A percentile compares a stretch with the other conserved stretches of the same genome.
Evolutionary conservation across 2,888 invertebrate genomes (phyloP).

Genomic region (Cylindroiulus punctatus): DNA sequence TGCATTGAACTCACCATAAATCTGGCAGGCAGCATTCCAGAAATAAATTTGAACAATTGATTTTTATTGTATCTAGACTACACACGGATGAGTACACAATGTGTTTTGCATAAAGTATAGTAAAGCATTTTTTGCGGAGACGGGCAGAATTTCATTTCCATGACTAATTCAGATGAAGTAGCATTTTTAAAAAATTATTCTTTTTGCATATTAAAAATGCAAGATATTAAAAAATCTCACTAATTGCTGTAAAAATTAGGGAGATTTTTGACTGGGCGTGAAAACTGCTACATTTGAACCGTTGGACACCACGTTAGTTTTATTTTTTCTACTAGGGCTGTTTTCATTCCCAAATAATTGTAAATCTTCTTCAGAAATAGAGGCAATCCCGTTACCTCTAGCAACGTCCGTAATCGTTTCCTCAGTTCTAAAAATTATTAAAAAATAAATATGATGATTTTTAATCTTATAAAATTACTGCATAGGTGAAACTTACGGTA

Average conservation of each 20-base stretch:
- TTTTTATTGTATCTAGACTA: not conserved
- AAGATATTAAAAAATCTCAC: not conserved
- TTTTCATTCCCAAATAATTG: conserved; percentile 9
- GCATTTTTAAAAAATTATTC: too few species aligned
- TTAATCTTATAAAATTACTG: not conserved
- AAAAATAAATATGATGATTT: not conserved
- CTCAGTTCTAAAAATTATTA: not conserved
- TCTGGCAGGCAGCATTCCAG: not conserved
- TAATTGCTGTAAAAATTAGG: not conserved
- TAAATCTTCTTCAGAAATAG: conserved; percentile 49
- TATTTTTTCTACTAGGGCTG: not conserved
- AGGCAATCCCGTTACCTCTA: not conserved
- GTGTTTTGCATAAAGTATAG: not conserved
- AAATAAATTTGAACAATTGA: not conserved
- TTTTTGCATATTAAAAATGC: not conserved
- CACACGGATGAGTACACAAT: not conserved
- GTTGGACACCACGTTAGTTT: conserved; percentile 38
- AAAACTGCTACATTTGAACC: conserved; percentile 46
- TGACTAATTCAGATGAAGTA: too few species aligned
- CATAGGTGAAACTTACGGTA: not conserved
- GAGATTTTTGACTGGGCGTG: not conserved
- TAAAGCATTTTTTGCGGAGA: too few species aligned
- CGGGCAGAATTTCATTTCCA: too few species aligned
- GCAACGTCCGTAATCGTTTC: not conserved
- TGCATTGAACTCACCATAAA: not conserved